phyloP scores from a whole-genome alignment of 1,140 invertebrate species.

The Drosophila varians region DNA sequence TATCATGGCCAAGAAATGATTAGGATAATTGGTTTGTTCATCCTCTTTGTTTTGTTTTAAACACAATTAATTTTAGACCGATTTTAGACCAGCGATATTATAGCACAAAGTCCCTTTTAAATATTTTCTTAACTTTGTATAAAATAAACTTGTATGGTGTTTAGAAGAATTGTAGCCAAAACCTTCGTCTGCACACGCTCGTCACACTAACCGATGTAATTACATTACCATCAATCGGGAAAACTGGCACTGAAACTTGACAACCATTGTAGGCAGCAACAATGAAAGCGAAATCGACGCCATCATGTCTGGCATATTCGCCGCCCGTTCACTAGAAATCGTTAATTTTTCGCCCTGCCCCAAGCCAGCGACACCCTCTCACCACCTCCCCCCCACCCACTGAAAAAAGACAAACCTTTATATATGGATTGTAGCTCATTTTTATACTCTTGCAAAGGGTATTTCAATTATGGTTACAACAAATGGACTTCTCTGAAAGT shows the following conservation, averaged over 20 bases:
- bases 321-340: slow-evolving; percentile 26
- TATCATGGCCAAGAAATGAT: too few species aligned
- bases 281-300: slow-evolving; percentile 41
- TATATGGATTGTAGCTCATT: slow-evolving; percentile 17
- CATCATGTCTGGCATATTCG: slow-evolving; percentile 43
- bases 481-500: too few species aligned
- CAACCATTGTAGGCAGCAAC: slow-evolving; percentile 24
- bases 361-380: neutral
- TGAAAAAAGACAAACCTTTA: slow-evolving; percentile 13
- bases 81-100: too few species aligned
- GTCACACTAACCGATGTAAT: slow-evolving; percentile 64
- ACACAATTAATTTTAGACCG: too few species aligned
- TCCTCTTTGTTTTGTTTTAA: too few species aligned
- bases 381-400: neutral
- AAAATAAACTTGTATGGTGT: too few species aligned
- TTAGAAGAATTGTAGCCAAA: slow-evolving; percentile 10
- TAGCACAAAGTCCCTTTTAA: too few species aligned
- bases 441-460: too few species aligned
- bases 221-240: slow-evolving; percentile 52
- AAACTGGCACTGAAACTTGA: slow-evolving; percentile 7
- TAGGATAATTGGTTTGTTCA: too few species aligned
- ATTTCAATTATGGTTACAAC: too few species aligned
- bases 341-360: slow-evolving; percentile 31
- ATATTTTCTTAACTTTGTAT: too few species aligned
- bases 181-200: neutral